Evolutionary conservation across 2,797 vertebrate genomes (phyloP), one percentile per base, ranked within the genome.

Genomic region (Neosilurus mollespiculum): DNA sequence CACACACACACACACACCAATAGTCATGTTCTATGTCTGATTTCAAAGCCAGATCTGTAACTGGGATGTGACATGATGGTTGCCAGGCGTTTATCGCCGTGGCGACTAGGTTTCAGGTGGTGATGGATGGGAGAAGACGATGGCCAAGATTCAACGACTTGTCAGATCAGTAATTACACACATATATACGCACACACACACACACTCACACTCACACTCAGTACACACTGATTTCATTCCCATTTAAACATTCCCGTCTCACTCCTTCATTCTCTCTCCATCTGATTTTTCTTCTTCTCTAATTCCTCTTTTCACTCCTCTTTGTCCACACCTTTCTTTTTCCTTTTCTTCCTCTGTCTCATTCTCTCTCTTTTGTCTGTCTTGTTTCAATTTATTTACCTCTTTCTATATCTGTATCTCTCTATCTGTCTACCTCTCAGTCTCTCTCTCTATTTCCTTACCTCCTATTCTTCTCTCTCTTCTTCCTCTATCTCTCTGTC

Each of bases 41-140:
- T 37, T 58, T 73, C n/a, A 5, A 24, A 20, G 16, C 15, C 16
- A 2, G 49, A 54, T 9, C 56, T 75, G 51, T 56, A 16, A 54
- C 72, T 56, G 30, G 30, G 30, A 77, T 34, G 30, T 37, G 56
- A 77, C 75, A 77, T 43, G 58, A 43, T 18, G 54, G 79, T 81
- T 75, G 78, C 53, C 58, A 62, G 62, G 80, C 81, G 70, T 20
- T 69, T 73, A 81, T 84, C 77, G 75, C 62, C 15, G 71, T 12
- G 84, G 59, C 75, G 85, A 88, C 87, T 85, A 83, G 78, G 87
- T 88, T 81, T 70, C 83, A 79, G 58, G n/a, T 20, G 20, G 51
- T 89, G 90, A 93, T 83, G 88, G 90, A 93, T 88, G 84, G 85
- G 82, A 2, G 37, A 87, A 86, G 85, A 90, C 88, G 88, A 82